Base-by-base conservation (phyloP, 1,140 invertebrate genomes). In the Drosophila kikkawai region DNA sequence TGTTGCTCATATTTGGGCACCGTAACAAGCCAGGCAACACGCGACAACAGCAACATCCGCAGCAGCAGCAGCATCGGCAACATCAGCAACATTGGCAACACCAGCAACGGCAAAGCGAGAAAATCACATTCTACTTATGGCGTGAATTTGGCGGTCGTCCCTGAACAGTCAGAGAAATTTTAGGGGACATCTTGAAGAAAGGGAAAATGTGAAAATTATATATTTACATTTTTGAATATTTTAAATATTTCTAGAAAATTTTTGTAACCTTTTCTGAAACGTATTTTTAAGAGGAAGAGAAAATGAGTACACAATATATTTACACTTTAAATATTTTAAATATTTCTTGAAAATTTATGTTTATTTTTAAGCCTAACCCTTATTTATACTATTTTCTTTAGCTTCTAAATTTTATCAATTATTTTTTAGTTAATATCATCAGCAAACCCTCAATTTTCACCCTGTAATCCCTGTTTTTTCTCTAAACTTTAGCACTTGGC, bases 81-180 rank as follows among this genome's bases (percentile, higher is more conserved):
- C 70, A 79, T 41, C 61, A 69, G 15, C 66, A 73, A 53, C 79
- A 79, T 41, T 50, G 45, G 37, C 79, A 80, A 44, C 60, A 66
- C 41, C 60, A 76, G 51, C 47, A 64, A 67, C 74, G 45, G 65
- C 80, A 75, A 75, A 55, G 85, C 85, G 85, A 82, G 85, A 90
- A 88, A 87, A 88, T 84, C 84, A 75, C 82, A 88, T 90, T 88
- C 85, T 88, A 90, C 85, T 90, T 88, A 82, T 88, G 85, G 85
- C 85, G 85, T 85, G 85, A 88, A 88, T 82, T 88, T 88, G 53
- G 76, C 84, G 76, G 79, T 80, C 80, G 67, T 83, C 67, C 77
- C 48, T 41, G 19, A 22, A 56, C 53, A 41, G 36, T 0, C 0
- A 39, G 4, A 56, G 11, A 55, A 26, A 8, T 37, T 4, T 4